Percentiles rank a stretch among this genome's conserved stretches.
Evolutionary conservation across 2,113 vertebrate genomes (phyloP).

Genomic region (Dasyornis broadbenti): DNA sequence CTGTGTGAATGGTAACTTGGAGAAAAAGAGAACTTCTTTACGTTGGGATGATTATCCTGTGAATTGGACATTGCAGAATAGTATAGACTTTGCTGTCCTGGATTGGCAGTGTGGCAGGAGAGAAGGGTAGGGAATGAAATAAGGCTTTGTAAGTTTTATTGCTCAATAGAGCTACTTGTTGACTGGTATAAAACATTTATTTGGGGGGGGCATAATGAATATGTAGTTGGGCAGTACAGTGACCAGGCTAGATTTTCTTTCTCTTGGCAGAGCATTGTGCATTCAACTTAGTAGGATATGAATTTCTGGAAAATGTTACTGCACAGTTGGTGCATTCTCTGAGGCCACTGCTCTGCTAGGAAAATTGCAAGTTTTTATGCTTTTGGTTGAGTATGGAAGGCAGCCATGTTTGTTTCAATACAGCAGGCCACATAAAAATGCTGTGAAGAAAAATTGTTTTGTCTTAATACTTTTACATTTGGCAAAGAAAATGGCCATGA

Average conservation of each 20-base stretch:
- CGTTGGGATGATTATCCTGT: background rate
- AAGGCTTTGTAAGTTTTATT: background rate
- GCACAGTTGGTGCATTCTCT: slow-evolving; percentile 13
- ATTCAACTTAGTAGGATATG: background rate
- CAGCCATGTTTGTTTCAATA: slow-evolving; percentile 8
- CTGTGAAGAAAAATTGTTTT: background rate
- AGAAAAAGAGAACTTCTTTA: background rate
- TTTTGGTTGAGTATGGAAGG: background rate
- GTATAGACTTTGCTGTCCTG: background rate
- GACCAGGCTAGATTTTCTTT: background rate
- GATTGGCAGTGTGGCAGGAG: background rate
- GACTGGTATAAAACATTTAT: background rate
- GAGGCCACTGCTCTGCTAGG: background rate
- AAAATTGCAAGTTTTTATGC: background rate
- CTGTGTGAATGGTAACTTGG: background rate
- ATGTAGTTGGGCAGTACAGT: background rate
- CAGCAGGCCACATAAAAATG: background rate
- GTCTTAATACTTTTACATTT: background rate
- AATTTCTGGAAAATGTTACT: slow-evolving; percentile 7
- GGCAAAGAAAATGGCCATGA: background rate
- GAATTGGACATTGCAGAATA: background rate
- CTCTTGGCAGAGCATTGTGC: background rate
- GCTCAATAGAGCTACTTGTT: background rate
- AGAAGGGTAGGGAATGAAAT: background rate
- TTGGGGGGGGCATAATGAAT: background rate